A percentile compares a stretch with the other conserved stretches of the same genome.
These are phyloP conservation scores for Galeruca laticollis DNA, from an alignment of 2,888 invertebrate genomes.

Conservation along the genomic window DNA sequence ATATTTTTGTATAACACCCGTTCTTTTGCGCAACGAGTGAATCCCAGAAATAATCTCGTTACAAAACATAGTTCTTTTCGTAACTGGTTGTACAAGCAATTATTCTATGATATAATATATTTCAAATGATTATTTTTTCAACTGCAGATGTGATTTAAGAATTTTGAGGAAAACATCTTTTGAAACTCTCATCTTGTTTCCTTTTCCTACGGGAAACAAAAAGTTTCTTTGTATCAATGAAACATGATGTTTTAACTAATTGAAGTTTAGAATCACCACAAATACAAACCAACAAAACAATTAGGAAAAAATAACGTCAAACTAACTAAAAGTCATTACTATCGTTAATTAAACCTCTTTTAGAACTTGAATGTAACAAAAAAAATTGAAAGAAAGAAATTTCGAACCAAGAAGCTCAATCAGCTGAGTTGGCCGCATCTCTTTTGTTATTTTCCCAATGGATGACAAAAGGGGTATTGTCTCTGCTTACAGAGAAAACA, in stretches of 20 bases:
- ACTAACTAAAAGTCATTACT: constrained; percentile 30
- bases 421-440: constrained; percentile 42
- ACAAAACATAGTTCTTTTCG: too few relatives aligned
- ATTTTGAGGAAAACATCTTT: too few relatives aligned
- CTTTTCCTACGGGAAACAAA: too few relatives aligned
- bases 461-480: constrained; percentile 49
- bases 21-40: too few relatives aligned
- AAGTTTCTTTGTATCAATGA: too few relatives aligned
- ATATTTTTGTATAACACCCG: too few relatives aligned
- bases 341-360: constrained; percentile 48
- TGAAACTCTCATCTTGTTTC: too few relatives aligned
- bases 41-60: too few relatives aligned
- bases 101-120: too few relatives aligned
- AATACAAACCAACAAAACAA: constrained; percentile 11
- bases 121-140: too few relatives aligned
- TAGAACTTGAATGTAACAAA: constrained; percentile 34
- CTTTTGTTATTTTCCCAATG: constrained; percentile 45
- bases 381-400: constrained; percentile 36
- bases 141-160: too few relatives aligned
- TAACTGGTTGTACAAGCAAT: too few relatives aligned
- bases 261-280: background rate
- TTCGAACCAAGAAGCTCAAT: constrained; percentile 38
- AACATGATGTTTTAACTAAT: background rate
- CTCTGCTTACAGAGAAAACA: constrained; percentile 47
- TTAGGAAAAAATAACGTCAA: constrained; percentile 21